phyloP scores from a whole-genome alignment of 2,113 vertebrate species.

The Physeter macrocephalus region DNA sequence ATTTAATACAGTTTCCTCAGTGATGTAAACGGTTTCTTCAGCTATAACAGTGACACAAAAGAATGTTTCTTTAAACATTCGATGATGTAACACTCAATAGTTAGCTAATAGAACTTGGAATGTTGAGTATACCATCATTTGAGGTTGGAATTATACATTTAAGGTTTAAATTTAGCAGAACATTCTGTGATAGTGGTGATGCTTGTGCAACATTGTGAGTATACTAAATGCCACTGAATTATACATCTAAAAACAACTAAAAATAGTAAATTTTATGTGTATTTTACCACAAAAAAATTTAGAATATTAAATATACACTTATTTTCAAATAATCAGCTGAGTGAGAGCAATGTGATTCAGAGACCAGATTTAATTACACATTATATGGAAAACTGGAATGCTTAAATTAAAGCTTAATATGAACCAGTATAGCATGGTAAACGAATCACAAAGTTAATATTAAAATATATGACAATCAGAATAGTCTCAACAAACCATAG shows the following conservation, averaged over 20 bases:
- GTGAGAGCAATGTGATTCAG: background rate
- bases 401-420: background rate
- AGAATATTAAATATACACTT: background rate
- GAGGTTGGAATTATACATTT: background rate
- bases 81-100: background rate
- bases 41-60: background rate
- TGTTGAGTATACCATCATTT: background rate
- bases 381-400: background rate
- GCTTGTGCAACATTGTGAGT: background rate
- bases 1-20: background rate
- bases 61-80: background rate
- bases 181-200: background rate
- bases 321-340: background rate
- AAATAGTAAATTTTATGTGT: background rate
- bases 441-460: conserved; percentile 21
- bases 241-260: background rate
- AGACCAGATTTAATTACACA: background rate
- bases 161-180: conserved; percentile 6
- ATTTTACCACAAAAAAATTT: background rate
- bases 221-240: background rate
- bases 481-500: background rate
- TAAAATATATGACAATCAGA: background rate
- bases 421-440: background rate
- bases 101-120: background rate
- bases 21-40: background rate